Evolutionary conservation across 2,888 invertebrate species (phyloP), one percentile per base, ranked within the genome.

Genomic region (Keiferia lycopersicella): DNA sequence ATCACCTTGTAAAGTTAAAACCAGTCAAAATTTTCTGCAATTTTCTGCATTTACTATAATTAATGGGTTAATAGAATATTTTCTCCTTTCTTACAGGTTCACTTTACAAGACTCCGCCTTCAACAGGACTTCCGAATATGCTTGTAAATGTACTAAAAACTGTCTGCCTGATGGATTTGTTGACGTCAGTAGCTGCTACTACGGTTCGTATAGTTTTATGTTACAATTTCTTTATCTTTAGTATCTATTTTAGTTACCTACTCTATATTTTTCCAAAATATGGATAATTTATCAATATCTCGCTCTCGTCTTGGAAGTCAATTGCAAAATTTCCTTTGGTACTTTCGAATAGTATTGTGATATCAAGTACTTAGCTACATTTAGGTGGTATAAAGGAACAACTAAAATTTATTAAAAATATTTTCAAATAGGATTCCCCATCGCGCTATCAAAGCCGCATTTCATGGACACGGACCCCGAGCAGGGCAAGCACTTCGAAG

Each of bases 171-270:
- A 92, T 61, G 96, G 96, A 2, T 91, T 96, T 3, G 93, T 95
- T 7, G 95, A 95, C 68, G 91, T 96, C 61, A 94, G 94, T 30
- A 93, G 93, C 0, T 96, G 96, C 74, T 96, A 95, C 73, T 96
- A 95, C 77, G 94, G 96, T 96, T 72, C 91, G 56, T 30, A n/a
- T n/a, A 45, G 0, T 45, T 16, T 4, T n/a, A 7, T 45, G 3
- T 45, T 26, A 34, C 30, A 6, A 39, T 39, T 39, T 39, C 10
- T 39, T 41, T 41, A 26, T 4, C 26, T 26, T 26, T 26, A n/a
- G n/a, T n/a, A n/a, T n/a, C n/a, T n/a, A n/a, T n/a, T n/a, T n/a
- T n/a, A n/a, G n/a, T n/a, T n/a, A n/a, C n/a, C n/a, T n/a, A n/a
- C n/a, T n/a, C n/a, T n/a, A n/a, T n/a, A n/a, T n/a, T n/a, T n/a